Evolutionary conservation across 2,113 vertebrate species (phyloP), one percentile per base, ranked within the genome.

Genomic region (Athene noctua): DNA sequence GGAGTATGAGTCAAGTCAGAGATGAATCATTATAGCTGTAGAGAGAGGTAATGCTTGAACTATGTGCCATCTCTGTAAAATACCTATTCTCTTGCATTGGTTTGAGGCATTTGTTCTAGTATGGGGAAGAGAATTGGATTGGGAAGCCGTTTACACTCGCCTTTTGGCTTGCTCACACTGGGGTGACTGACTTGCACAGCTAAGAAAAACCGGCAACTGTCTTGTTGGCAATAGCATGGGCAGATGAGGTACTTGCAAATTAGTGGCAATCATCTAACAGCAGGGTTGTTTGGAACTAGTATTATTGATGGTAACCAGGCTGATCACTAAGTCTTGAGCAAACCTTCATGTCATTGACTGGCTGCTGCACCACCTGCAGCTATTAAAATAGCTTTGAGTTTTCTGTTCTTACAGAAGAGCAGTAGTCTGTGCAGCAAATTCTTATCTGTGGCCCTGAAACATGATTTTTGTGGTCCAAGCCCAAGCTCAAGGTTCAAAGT

Each of bases 1-100:
- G 55, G 51, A 47, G 51, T 74, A 7, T 21, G 40, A 70, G 77
- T 86, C 46, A 74, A 84, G 52, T 79, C 80, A 88, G 80, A 90
- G 77, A 85, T 89, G n/a, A 93, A 61, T 95, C 40, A 75, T 91
- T 52, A 57, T 66, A 96, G 83, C 77, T 94, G 44, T 61, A 71
- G 65, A 62, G 2, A 62, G 74, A 72, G 49, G 70, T 84, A 87
- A 51, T 73, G 63, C 73, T 70, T 88, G 74, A 85, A 91, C 54
- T 90, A 9, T 80, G 22, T 91, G 74, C 73, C 61, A 80, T 88
- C 55, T 78, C 88, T 95, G 47, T 79, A 67, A 92, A 95, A 34
- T 77, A 46, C 62, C 77, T 88, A 3, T 42, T 85, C 52, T 89
- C 68, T 82, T 77, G n/a, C n/a, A 17, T 59, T 42, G 51, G 25